These are phyloP conservation scores for Notothenia rossii DNA, from an alignment of 2,113 vertebrate species.

Conservation along the genomic window DNA sequence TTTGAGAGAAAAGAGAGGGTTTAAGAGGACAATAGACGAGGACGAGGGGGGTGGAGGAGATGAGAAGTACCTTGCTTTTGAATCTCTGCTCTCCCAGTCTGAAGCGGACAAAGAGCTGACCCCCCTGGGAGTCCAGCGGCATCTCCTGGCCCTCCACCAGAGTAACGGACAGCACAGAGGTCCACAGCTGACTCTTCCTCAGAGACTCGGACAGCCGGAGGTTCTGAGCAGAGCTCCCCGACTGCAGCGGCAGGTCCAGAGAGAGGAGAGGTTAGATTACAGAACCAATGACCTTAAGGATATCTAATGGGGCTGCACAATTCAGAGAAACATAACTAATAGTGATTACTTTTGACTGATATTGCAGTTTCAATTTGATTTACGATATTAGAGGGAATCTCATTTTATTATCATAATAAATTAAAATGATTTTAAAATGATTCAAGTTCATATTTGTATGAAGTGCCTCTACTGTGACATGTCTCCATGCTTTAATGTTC, in stretches of 20 bases:
- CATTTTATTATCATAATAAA: no score
- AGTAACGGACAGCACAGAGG: conserved; percentile 87
- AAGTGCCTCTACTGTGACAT: no score
- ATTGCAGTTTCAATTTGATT: no score
- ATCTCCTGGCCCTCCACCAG: conserved; percentile 91
- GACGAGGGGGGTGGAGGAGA: not conserved
- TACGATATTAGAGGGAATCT: no score
- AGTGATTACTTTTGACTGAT: no score
- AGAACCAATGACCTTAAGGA: not conserved
- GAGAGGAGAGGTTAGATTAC: not conserved
- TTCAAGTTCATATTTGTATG: no score
- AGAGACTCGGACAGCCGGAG: conserved; percentile 81
- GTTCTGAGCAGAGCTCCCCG: conserved; percentile 31
- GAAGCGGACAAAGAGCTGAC: conserved; percentile 89
- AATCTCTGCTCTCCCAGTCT: conserved; percentile 93
- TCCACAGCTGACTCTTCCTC: conserved; percentile 94
- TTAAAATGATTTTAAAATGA: no score
- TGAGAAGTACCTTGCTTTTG: conserved; percentile 91
- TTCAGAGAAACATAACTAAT: no score
- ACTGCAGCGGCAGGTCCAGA: conserved; percentile 41
- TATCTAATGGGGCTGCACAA: no score
- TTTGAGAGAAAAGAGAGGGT: not conserved
- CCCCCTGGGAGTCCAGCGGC: conserved; percentile 79
- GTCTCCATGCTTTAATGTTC: no score
- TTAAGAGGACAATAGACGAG: not conserved